Percentiles rank a stretch among this genome's conserved stretches.
Conservation (phyloP, 1,140 invertebrate species). For the Drusus annulatus region DNA sequence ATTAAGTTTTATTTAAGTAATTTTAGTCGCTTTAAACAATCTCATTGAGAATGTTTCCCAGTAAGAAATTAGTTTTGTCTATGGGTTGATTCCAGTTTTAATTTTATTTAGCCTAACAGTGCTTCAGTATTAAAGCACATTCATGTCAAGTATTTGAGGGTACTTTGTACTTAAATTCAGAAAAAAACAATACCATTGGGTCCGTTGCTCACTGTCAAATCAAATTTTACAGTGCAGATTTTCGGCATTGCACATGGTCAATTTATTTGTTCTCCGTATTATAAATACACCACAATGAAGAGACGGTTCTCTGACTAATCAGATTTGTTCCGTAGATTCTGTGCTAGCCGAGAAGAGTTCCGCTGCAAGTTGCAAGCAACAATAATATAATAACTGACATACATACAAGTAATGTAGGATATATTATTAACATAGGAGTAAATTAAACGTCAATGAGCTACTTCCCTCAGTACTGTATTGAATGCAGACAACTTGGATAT, state of each 20-base stretch:
- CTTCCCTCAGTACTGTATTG: neutral
- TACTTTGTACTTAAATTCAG: neutral
- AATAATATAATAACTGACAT: neutral
- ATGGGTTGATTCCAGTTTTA: neutral
- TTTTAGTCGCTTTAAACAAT: neutral
- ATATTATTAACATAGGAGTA: neutral
- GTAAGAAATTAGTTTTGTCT: too few relatives aligned
- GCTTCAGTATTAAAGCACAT: neutral
- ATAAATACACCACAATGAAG: too few relatives aligned
- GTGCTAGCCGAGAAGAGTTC: too few relatives aligned
- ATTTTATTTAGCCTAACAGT: too few relatives aligned
- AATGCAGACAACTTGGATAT: neutral
- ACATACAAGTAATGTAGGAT: neutral
- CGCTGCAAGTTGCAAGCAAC: too few relatives aligned
- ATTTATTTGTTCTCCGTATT: too few relatives aligned
- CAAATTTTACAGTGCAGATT: too few relatives aligned
- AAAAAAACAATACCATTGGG: neutral
- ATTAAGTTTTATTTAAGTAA: constrained; percentile 23
- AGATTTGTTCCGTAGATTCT: too few relatives aligned
- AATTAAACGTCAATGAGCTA: neutral
- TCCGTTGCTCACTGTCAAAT: neutral
- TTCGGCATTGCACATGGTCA: too few relatives aligned
- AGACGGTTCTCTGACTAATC: too few relatives aligned
- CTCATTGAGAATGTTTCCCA: too few relatives aligned
- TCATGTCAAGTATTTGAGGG: neutral